phyloP scores from a whole-genome alignment of 2,797 vertebrate species.

The Furcifer pardalis region DNA sequence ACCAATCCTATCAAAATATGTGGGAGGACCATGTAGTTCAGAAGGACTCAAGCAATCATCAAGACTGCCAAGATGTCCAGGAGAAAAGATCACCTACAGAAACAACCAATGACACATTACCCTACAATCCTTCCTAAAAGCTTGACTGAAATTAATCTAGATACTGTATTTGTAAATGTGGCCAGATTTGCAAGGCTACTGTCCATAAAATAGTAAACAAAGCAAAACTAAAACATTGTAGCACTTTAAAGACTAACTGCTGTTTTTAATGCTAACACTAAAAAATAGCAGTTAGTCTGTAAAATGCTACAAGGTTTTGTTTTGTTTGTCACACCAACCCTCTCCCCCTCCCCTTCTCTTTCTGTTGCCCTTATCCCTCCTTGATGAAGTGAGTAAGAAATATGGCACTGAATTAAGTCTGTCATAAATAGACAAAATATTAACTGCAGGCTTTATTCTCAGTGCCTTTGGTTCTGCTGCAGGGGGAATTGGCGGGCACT shows the following conservation, averaged over 20 bases:
- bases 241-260: too few species aligned
- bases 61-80: neutral
- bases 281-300: too few species aligned
- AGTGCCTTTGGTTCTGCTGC: slow-evolving; percentile 5
- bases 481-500: slow-evolving; percentile 12
- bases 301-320: too few species aligned
- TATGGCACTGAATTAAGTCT: slow-evolving; percentile 24
- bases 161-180: neutral
- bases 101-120: neutral
- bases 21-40: too few species aligned
- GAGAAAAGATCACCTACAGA: neutral
- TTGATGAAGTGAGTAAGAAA: slow-evolving; percentile 31
- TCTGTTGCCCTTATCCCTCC: neutral
- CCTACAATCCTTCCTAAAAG: neutral
- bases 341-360: neutral
- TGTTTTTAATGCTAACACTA: too few species aligned
- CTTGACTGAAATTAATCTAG: neutral
- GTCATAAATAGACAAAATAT: slow-evolving; percentile 38
- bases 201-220: neutral
- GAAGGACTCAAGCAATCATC: too few species aligned
- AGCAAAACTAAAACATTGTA: too few species aligned
- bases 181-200: neutral
- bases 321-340: too few species aligned
- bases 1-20: too few species aligned
- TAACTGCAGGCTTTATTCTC: slow-evolving; percentile 12